Conservation (phyloP, 1,140 invertebrate genomes). For the Drosophila carrolli region DNA sequence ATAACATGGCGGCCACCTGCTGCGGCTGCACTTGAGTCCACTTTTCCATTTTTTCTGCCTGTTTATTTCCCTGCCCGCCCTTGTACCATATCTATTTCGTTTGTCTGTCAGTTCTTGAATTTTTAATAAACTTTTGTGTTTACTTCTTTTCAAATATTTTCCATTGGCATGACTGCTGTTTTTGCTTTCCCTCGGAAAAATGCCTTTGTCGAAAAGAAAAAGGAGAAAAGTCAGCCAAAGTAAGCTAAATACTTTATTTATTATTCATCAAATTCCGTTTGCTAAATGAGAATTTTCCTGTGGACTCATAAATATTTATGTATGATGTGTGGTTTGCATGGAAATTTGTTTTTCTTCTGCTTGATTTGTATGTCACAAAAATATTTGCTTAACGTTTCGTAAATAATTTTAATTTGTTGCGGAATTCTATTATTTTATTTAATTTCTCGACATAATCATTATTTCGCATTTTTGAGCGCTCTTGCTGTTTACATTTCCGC, state of each 20-base stretch:
- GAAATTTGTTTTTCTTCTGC: conserved; percentile 16
- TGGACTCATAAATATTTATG: conserved; percentile 57
- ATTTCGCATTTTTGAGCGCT: conserved; percentile 11
- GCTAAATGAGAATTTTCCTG: conserved; percentile 30
- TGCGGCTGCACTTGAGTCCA: conserved; percentile 79
- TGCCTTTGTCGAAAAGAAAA: conserved; percentile 31
- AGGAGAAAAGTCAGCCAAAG: neutral
- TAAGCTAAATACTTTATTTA: conserved; percentile 18
- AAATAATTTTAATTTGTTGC: neutral
- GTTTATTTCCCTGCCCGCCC: conserved; percentile 41
- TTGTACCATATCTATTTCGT: conserved; percentile 14
- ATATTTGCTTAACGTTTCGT: conserved; percentile 11
- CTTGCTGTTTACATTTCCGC: conserved; percentile 64
- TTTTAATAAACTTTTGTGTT: conserved; percentile 73
- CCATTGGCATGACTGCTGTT: conserved; percentile 14
- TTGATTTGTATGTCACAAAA: conserved; percentile 20
- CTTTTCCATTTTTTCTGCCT: conserved; percentile 58
- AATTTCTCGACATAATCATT: conserved; percentile 10
- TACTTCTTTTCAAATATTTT: conserved; percentile 45
- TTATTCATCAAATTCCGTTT: conserved; percentile 47
- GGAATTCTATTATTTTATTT: conserved; percentile 4
- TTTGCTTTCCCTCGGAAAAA: conserved; percentile 17
- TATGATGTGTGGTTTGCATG: conserved; percentile 33
- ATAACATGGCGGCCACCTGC: conserved; percentile 76
- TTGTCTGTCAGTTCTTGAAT: conserved; percentile 61